Conservation (phyloP, 1,140 invertebrate species). For the Hermetia illucens region DNA sequence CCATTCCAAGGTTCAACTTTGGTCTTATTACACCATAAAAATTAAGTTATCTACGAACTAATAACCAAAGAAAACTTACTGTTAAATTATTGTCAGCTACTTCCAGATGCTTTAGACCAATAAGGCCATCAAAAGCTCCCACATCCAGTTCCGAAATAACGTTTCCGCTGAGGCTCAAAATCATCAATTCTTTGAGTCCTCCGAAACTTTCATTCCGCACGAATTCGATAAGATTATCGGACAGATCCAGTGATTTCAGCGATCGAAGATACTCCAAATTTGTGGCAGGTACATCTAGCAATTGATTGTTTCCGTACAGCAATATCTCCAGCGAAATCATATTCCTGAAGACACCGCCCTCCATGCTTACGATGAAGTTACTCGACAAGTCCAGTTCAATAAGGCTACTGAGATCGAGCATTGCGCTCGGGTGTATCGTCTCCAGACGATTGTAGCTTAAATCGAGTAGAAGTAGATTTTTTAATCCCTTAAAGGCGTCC, state of each 20-base stretch:
- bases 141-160: constrained; percentile 52
- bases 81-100: constrained; percentile 71
- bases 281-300: constrained; percentile 54
- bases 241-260: constrained; percentile 51
- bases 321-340: constrained; percentile 52
- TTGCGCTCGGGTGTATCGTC: constrained; percentile 50
- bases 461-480: constrained; percentile 48
- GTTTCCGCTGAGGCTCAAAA: constrained; percentile 53
- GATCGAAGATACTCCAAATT: constrained; percentile 48
- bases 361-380: constrained; percentile 58
- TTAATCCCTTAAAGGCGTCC: constrained; percentile 60
- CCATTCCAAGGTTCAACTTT: no score
- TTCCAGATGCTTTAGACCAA: constrained; percentile 53
- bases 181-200: constrained; percentile 45
- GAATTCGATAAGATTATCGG: constrained; percentile 55
- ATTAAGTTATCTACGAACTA: not conserved
- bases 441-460: constrained; percentile 65
- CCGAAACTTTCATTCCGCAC: constrained; percentile 51
- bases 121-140: constrained; percentile 50
- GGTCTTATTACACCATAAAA: not conserved
- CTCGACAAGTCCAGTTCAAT: constrained; percentile 58
- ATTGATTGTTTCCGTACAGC: constrained; percentile 56
- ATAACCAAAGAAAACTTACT: constrained; percentile 15
- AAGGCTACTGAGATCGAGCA: constrained; percentile 53
- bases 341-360: constrained; percentile 52